Conservation (phyloP, 2,888 invertebrate species). For the Kuschelorhynchus macadamiae region DNA sequence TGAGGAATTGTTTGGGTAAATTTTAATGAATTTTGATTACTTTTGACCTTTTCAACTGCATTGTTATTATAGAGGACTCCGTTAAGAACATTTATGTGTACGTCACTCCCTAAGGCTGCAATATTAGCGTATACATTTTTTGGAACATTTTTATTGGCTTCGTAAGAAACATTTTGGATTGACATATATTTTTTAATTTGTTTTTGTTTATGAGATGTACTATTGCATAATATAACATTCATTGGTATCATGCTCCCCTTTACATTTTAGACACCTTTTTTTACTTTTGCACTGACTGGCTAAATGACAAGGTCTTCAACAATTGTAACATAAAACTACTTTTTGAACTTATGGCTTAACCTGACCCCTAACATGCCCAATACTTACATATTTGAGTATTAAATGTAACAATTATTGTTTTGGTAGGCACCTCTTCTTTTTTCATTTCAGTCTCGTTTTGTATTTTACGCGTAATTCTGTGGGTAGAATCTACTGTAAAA, state of each 20-base stretch:
- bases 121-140: background rate
- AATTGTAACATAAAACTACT: background rate
- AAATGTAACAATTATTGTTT: too few species aligned
- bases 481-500: background rate
- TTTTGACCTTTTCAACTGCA: too few species aligned
- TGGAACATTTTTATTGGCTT: background rate
- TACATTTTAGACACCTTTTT: background rate
- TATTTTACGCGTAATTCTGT: too few species aligned
- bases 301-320: too few species aligned
- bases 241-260: background rate
- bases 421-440: too few species aligned
- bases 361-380: background rate
- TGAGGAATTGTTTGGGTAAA: background rate
- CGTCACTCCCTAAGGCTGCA: too few species aligned
- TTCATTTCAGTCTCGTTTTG: too few species aligned
- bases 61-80: too few species aligned
- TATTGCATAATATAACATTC: background rate
- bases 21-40: background rate
- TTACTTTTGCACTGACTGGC: background rate
- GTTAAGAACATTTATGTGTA: too few species aligned
- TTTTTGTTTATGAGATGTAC: background rate
- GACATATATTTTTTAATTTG: background rate
- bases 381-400: constrained; percentile 6
- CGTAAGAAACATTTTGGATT: background rate
- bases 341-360: background rate